phyloP scores from a whole-genome alignment of 2,113 vertebrate species.

The Oryzias curvinotus region DNA sequence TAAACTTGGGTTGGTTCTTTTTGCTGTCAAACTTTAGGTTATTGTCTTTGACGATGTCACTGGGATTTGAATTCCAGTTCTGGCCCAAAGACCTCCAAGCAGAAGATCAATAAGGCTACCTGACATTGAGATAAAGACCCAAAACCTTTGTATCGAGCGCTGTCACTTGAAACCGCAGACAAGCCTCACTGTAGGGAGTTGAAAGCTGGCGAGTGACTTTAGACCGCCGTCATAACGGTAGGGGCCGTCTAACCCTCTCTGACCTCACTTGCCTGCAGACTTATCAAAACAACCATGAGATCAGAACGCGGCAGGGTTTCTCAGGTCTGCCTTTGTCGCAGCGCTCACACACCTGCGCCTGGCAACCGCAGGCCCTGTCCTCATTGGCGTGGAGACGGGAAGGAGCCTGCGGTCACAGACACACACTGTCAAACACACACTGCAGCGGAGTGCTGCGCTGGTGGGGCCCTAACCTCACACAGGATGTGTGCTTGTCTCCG shows the following conservation, averaged over 20 bases:
- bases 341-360: constrained; percentile 55
- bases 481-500: constrained; percentile 75
- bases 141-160: constrained; percentile 46
- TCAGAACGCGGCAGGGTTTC: constrained; percentile 66
- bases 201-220: constrained; percentile 51
- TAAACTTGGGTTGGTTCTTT: constrained; percentile 43
- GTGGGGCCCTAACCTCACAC: constrained; percentile 75
- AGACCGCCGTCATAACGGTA: constrained; percentile 72
- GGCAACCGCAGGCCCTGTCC: constrained; percentile 68
- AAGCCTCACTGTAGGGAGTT: constrained; percentile 40
- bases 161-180: constrained; percentile 64
- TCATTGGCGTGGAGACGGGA: constrained; percentile 68
- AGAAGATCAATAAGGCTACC: constrained; percentile 46
- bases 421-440: constrained; percentile 32
- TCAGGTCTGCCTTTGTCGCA: constrained; percentile 68
- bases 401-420: constrained; percentile 60
- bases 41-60: constrained; percentile 45
- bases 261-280: constrained; percentile 53
- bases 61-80: constrained; percentile 59
- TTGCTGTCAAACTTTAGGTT: constrained; percentile 47
- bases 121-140: constrained; percentile 58
- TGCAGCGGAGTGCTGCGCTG: constrained; percentile 35
- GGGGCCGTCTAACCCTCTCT: constrained; percentile 45
- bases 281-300: constrained; percentile 77
- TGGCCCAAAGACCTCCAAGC: constrained; percentile 33